Conservation (phyloP, 2,113 vertebrate genomes). For the Camelus dromedarius region DNA sequence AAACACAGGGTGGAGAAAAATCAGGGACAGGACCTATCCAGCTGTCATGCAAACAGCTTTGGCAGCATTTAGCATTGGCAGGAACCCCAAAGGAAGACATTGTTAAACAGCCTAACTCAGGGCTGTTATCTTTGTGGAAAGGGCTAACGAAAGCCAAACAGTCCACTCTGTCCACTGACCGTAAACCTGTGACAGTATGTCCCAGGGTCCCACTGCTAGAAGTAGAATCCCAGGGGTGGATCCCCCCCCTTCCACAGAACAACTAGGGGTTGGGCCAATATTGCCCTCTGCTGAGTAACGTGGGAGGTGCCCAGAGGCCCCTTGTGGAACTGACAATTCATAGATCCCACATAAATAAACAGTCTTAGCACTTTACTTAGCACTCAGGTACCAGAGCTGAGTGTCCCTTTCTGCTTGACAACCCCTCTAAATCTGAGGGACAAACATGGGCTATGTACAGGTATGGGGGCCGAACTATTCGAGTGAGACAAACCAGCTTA, state of each 20-base stretch:
- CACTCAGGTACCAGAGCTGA: background rate
- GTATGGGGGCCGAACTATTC: background rate
- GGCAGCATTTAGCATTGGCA: background rate
- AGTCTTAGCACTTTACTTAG: fast-evolving
- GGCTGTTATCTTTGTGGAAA: background rate
- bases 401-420: background rate
- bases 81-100: background rate
- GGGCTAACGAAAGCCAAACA: background rate
- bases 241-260: no score
- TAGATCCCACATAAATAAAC: background rate
- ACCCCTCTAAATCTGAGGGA: background rate
- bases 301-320: background rate
- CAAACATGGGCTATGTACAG: background rate
- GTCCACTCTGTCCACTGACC: background rate
- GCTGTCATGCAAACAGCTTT: background rate
- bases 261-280: background rate
- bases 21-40: background rate
- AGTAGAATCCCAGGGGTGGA: background rate
- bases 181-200: background rate
- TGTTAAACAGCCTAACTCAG: background rate
- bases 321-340: background rate
- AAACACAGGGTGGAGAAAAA: background rate
- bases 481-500: background rate
- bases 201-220: background rate
- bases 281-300: background rate